These are phyloP conservation scores for Blera fallax DNA, from an alignment of 2,888 invertebrate species.

Conservation along the genomic window DNA sequence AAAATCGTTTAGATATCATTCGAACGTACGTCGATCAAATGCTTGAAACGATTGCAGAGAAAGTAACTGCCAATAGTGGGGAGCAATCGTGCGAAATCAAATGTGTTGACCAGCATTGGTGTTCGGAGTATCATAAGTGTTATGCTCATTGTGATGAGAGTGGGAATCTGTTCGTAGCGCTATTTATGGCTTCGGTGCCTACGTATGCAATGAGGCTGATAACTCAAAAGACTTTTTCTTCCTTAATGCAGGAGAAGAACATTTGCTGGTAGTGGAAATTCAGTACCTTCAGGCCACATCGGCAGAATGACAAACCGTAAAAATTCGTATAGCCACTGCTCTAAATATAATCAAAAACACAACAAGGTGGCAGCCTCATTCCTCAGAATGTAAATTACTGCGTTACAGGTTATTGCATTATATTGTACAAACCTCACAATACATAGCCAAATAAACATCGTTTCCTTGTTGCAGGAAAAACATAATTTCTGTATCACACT, in stretches of 20 bases:
- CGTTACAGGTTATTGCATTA: too few species aligned
- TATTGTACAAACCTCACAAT: too few species aligned
- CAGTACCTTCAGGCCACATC: too few species aligned
- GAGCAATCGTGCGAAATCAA: neutral
- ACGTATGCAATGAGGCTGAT: slow-evolving; percentile 89
- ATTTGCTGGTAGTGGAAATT: slow-evolving; percentile 84
- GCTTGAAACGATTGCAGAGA: slow-evolving; percentile 81
- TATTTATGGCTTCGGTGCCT: slow-evolving; percentile 89
- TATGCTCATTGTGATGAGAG: slow-evolving; percentile 86
- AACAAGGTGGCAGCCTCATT: too few species aligned
- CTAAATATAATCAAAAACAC: too few species aligned
- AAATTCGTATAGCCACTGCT: too few species aligned
- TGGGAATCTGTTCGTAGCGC: slow-evolving; percentile 87
- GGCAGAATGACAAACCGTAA: too few species aligned
- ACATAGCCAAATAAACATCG: too few species aligned
- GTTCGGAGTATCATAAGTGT: slow-evolving; percentile 93
- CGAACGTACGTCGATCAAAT: slow-evolving; percentile 89
- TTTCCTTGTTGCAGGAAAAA: too few species aligned
- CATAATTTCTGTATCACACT: too few species aligned
- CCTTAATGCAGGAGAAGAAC: slow-evolving; percentile 86
- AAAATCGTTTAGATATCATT: slow-evolving; percentile 87
- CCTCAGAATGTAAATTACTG: too few species aligned
- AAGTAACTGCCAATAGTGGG: neutral
- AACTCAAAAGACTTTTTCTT: slow-evolving; percentile 86
- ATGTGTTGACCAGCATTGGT: slow-evolving; percentile 88